These are phyloP conservation scores for Drosophila mojavensis DNA, from an alignment of 1,140 invertebrate species.

Conservation along the genomic window DNA sequence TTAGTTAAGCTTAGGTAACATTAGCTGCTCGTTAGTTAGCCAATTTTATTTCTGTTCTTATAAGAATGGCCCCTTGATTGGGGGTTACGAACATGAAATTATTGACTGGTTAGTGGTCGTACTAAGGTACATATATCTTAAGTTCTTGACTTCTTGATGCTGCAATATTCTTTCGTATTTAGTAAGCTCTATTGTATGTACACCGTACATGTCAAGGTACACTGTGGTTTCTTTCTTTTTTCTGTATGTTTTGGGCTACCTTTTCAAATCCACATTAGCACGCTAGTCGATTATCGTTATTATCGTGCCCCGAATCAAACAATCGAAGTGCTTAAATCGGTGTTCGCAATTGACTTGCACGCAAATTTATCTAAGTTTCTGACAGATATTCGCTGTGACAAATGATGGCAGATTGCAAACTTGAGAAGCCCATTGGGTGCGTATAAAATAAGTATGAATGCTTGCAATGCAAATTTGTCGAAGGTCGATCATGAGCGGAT, in stretches of 20 bases:
- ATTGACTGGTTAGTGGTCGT: slow-evolving; percentile 20
- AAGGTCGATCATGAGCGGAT: slow-evolving; percentile 30
- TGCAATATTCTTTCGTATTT: slow-evolving; percentile 20
- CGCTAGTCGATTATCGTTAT: slow-evolving; percentile 44
- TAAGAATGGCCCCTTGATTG: not conserved
- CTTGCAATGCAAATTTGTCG: slow-evolving; percentile 34
- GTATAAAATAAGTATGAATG: slow-evolving; percentile 18
- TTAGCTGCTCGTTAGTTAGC: slow-evolving; percentile 2
- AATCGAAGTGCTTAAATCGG: slow-evolving; percentile 34
- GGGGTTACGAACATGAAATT: slow-evolving; percentile 25
- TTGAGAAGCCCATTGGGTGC: slow-evolving; percentile 39
- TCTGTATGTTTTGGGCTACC: slow-evolving; percentile 14
- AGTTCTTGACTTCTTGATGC: slow-evolving; percentile 19
- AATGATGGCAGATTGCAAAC: slow-evolving; percentile 41
- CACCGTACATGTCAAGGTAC: slow-evolving; percentile 45
- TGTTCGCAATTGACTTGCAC: slow-evolving; percentile 28
- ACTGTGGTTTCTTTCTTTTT: slow-evolving; percentile 24
- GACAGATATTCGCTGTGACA: slow-evolving; percentile 44
- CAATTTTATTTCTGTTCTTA: slow-evolving; percentile 2
- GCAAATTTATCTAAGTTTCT: slow-evolving; percentile 34
- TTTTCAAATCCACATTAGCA: slow-evolving; percentile 37
- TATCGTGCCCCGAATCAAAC: slow-evolving; percentile 28
- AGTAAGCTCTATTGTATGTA: slow-evolving; percentile 13
- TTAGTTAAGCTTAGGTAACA: slow-evolving; percentile 12
- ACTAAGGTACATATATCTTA: slow-evolving; percentile 22